Evolutionary conservation across 2,888 invertebrate genomes (phyloP).

Genomic region (Microctonus brassicae): DNA sequence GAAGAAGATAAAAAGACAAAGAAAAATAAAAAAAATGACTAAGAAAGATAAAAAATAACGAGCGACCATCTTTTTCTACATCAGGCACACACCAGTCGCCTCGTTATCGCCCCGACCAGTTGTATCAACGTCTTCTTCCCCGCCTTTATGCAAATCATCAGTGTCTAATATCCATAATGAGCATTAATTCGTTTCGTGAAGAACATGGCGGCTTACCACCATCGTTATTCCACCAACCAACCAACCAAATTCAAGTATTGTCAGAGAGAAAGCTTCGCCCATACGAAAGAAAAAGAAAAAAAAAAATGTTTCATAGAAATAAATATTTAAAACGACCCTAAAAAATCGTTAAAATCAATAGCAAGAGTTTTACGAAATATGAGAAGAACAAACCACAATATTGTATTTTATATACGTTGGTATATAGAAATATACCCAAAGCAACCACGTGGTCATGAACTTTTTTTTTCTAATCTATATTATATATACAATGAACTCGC

Average conservation of each 20-base stretch:
- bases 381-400: background rate
- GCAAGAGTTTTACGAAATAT: background rate
- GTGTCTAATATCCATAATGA: constrained; percentile 63
- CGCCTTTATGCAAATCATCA: constrained; percentile 62
- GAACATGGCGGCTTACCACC: constrained; percentile 53
- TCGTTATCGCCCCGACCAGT: constrained; percentile 59
- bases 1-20: constrained; percentile 21
- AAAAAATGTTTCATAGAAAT: background rate
- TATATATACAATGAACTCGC: background rate
- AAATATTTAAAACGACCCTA: background rate
- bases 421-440: background rate
- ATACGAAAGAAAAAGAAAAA: background rate
- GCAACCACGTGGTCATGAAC: constrained; percentile 11
- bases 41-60: constrained; percentile 35
- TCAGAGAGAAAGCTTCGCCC: background rate
- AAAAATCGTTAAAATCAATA: background rate
- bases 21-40: constrained; percentile 23
- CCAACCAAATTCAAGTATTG: background rate
- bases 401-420: background rate
- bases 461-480: background rate
- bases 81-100: constrained; percentile 34
- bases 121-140: constrained; percentile 56
- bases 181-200: constrained; percentile 59
- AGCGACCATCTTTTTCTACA: constrained; percentile 36
- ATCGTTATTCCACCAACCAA: constrained; percentile 3